Evolutionary conservation across 2,797 vertebrate species (phyloP), one percentile per base, ranked within the genome.

Genomic region (Falco berigora): DNA sequence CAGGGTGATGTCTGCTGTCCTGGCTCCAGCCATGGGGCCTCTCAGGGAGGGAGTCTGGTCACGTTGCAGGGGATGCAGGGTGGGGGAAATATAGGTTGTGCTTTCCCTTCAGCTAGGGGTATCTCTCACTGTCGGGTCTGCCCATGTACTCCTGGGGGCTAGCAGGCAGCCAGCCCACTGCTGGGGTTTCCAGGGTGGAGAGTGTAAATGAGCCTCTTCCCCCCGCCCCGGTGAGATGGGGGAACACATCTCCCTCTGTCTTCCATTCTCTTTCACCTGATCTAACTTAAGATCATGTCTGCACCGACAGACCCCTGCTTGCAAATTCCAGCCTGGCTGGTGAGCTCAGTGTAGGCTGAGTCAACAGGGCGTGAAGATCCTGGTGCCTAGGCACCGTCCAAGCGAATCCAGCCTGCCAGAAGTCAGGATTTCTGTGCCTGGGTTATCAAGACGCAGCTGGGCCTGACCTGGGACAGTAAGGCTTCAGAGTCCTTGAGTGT

Each of bases 81-180:
- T 83, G 10, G 8, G 12, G 6, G 32, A 44, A 63, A 73, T 27
- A 30, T 1, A 18, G 46, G 4, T 69, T 38, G 62, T 3, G 2
- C 22, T 78, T 90, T 81, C 40, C 20, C 47, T 88, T 19, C 58
- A 38, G 12, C n/a, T 38, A 38, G 8, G 1, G 1, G 3, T 53
- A 19, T 9, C 2, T 2, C 24, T 73, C 55, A 36, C n/a, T 49
- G 7, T n/a, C 69, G 53, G 20, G n/a, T 52, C 44, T 88, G 59
- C 4, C 42, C 0, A 0, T 24, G 13, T 40, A 14, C 25, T 72
- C 18, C 69, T 52, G n/a, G 17, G 13, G 28, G 71, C 16, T 40
- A 4, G 16, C 0, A 1, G 22, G 64, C 68, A 75, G 23, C 25
- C 32, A 47, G 25, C 21, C 46, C 1, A 1, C 21, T 67, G 32